Percentiles rank a stretch among this genome's conserved stretches.
Conservation (phyloP, 1,140 invertebrate species). For the Brachionus asplanchnoidis region DNA sequence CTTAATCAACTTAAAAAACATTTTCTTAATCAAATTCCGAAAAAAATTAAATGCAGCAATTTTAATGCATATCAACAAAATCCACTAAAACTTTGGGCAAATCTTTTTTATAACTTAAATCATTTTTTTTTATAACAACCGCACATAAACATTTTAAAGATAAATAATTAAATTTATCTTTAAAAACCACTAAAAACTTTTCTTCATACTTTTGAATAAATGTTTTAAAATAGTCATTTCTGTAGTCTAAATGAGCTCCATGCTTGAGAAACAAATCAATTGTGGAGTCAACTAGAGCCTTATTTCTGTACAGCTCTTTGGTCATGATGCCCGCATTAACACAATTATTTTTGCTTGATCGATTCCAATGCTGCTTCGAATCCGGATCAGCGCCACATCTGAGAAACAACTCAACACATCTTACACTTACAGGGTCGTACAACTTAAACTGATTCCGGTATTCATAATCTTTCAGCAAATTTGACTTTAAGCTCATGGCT, state of each 20-base stretch:
- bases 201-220: conserved; percentile 24
- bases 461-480: background rate
- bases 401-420: background rate
- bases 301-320: background rate
- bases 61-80: conserved; percentile 32
- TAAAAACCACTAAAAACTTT: background rate
- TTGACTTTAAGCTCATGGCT: background rate
- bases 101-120: background rate
- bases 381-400: background rate
- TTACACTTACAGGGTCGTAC: background rate
- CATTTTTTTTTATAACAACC: background rate
- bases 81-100: conserved; percentile 6
- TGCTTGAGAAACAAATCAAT: background rate
- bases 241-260: conserved; percentile 19
- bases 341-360: conserved; percentile 1
- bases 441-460: background rate
- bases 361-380: background rate
- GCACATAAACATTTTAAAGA: conserved; percentile 34
- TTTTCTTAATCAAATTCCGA: background rate
- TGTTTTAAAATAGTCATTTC: background rate
- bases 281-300: background rate
- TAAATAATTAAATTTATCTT: background rate
- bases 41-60: background rate
- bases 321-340: background rate
- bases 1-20: too few species aligned